Conservation (phyloP, 2,888 invertebrate species). For the Sabatieria punctata region DNA sequence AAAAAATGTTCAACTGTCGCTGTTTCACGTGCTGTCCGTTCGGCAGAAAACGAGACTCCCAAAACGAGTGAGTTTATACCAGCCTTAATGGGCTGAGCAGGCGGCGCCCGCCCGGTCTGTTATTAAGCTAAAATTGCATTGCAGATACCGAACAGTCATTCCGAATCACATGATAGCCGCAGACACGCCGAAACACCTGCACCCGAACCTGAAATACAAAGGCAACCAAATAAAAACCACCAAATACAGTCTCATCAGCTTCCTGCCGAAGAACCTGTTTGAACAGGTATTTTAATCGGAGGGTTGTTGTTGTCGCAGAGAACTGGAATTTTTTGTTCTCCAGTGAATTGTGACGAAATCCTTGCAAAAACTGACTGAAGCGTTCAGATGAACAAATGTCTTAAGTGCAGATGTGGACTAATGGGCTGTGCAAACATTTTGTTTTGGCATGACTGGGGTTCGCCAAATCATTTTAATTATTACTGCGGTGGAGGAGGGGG, state of each 20-base stretch:
- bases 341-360: too few relatives aligned
- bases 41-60: too few relatives aligned
- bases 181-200: slow-evolving; percentile 57
- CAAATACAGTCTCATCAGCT: slow-evolving; percentile 79
- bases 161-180: slow-evolving; percentile 69
- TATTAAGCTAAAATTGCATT: neutral
- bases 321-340: too few relatives aligned
- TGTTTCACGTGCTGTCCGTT: neutral
- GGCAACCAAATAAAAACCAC: slow-evolving; percentile 75
- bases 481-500: too few relatives aligned
- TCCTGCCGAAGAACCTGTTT: slow-evolving; percentile 82
- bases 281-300: slow-evolving; percentile 44
- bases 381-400: too few relatives aligned
- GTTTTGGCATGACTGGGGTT: too few relatives aligned
- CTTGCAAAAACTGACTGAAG: too few relatives aligned
- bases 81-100: too few relatives aligned
- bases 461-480: too few relatives aligned
- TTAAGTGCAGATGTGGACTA: too few relatives aligned
- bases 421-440: too few relatives aligned
- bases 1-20: neutral
- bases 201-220: slow-evolving; percentile 63
- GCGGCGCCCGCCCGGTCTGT: neutral
- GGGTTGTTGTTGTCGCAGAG: neutral
- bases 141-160: slow-evolving; percentile 44
- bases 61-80: too few relatives aligned